A percentile compares a stretch with the other conserved stretches of the same genome.
phyloP scores from a whole-genome alignment of 2,888 invertebrate genomes.

The Eutolmus rufibarbis region DNA sequence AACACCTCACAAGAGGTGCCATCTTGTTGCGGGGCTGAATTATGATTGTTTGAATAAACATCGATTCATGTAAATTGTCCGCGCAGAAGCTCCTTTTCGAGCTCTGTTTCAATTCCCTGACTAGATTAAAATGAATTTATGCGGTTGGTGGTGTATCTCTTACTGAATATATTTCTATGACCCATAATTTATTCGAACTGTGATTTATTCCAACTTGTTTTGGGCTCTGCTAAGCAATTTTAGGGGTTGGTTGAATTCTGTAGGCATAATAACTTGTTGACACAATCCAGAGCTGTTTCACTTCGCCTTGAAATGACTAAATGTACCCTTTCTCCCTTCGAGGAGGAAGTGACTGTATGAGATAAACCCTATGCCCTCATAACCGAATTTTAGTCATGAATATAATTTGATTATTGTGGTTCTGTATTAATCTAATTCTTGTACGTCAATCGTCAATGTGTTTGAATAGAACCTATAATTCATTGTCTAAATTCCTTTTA shows the following conservation, averaged over 20 bases:
- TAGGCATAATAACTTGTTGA: neutral
- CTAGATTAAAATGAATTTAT: neutral
- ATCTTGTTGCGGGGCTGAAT: neutral
- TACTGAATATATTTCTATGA: neutral
- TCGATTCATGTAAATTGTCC: slow-evolving; percentile 20
- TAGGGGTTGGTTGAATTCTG: neutral
- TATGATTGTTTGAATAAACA: slow-evolving; percentile 28
- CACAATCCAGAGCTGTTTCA: neutral
- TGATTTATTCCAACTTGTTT: neutral
- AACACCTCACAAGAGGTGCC: neutral
- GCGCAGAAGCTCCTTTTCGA: neutral
- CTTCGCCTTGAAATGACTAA: neutral
- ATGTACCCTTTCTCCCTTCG: neutral
- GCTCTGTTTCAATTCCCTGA: neutral
- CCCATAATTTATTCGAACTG: neutral
- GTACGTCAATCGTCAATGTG: neutral
- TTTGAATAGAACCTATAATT: neutral
- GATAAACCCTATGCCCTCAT: neutral
- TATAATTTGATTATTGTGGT: neutral
- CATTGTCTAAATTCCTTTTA: neutral
- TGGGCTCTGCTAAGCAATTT: neutral
- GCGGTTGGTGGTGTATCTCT: neutral
- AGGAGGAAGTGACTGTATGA: neutral
- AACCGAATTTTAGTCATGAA: neutral
- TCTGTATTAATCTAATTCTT: neutral